Percentiles rank a stretch among this genome's conserved stretches.
phyloP scores from a whole-genome alignment of 2,888 invertebrate genomes.

The Ichneumoninae sp. region DNA sequence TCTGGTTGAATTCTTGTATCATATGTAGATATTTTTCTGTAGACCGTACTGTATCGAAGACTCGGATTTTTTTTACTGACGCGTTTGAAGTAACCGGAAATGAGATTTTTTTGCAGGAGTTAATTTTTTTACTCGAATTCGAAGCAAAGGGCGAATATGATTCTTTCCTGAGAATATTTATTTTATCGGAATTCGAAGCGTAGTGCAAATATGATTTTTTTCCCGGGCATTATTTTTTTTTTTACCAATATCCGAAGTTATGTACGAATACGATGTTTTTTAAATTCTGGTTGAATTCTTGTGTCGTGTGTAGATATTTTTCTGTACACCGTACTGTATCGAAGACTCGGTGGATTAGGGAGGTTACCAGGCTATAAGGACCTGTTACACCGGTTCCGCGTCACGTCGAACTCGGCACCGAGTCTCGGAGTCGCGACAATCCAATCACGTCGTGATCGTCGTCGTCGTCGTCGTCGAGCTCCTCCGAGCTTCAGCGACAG shows the following conservation, averaged over 20 bases:
- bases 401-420: slow-evolving; percentile 57
- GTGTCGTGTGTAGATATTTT: slow-evolving; percentile 7
- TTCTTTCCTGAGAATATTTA: too few relatives aligned
- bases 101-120: too few relatives aligned
- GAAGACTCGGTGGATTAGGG: slow-evolving; percentile 52
- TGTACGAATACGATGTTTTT: not conserved
- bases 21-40: slow-evolving; percentile 7
- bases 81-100: too few relatives aligned
- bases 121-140: too few relatives aligned
- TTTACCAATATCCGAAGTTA: not conserved
- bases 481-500: slow-evolving; percentile 34
- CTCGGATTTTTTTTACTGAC: not conserved
- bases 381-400: slow-evolving; percentile 64
- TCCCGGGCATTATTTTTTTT: not conserved
- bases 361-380: slow-evolving; percentile 68
- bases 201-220: too few relatives aligned
- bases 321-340: slow-evolving; percentile 13
- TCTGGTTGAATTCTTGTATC: not conserved
- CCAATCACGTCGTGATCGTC: slow-evolving; percentile 48
- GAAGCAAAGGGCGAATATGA: too few relatives aligned
- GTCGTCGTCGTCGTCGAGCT: slow-evolving; percentile 32
- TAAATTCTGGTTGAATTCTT: not conserved
- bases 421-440: slow-evolving; percentile 59
- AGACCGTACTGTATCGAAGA: slow-evolving; percentile 17
- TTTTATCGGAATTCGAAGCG: too few relatives aligned